Evolutionary conservation across 2,888 invertebrate genomes (phyloP), one percentile per base, ranked within the genome.

Genomic region (Notocelia uddmanniana): DNA sequence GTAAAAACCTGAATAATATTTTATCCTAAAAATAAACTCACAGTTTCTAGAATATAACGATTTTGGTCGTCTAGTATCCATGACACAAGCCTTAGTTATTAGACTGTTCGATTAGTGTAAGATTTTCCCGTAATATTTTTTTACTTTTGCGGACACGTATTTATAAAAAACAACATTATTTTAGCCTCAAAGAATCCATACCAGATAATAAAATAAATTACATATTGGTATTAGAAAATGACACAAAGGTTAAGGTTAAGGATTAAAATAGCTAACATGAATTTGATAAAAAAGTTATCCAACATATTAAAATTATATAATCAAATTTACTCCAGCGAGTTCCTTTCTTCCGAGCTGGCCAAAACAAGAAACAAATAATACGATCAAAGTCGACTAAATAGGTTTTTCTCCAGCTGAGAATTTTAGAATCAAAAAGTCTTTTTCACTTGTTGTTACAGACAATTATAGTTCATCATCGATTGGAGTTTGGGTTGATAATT

Each of bases 351-450:
- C 73, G 76, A 77, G 79, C 77, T 83, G 85, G 76, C 81, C 83
- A 89, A 89, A 90, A 90, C 85, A 89, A 89, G 86, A 90, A 90
- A 90, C 89, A 90, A 91, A 92, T 91, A 91, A 91, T 87, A 88
- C 86, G 87, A 92, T 92, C 91, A 90, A 89, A 90, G 86, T 89
- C 88, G 83, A 87, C 88, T 91, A 92, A 92, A 92, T 92, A 92
- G 91, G 91, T 92, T 91, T 92, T 91, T 89, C 90, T 90, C 81
- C 81, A 82, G 83, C 78, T 81, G 80, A 69, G 75, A 80, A 76
- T 59, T 72, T 68, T 58, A 76, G 74, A 77, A 69, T n/a, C 67
- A 64, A 76, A 86, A 82, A 11, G 79, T 69, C 82, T 41, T 81
- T 73, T 75, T 50, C 57, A 26, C 26, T 13, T 11, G 58, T 48